These are phyloP conservation scores for Hydrocynus forskahlii DNA, from an alignment of 2,797 vertebrate species.

Conservation along the genomic window DNA sequence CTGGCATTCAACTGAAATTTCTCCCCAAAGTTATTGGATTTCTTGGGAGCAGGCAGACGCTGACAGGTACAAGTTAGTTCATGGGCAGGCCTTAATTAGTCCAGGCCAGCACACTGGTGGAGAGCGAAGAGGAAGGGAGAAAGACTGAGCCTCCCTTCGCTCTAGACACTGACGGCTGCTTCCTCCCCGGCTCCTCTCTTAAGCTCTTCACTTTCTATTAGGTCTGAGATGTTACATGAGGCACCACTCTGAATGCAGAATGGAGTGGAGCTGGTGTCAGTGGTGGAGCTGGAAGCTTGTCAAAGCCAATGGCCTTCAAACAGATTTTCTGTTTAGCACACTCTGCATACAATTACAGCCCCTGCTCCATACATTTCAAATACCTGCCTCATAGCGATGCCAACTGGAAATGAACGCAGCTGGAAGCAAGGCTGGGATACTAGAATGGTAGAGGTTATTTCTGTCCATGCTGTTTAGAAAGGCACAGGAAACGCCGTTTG, in stretches of 20 bases:
- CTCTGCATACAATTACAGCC: constrained; percentile 51
- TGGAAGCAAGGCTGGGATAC: constrained; percentile 63
- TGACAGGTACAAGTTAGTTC: constrained; percentile 80
- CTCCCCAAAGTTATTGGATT: constrained; percentile 73
- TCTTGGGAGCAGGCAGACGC: constrained; percentile 66
- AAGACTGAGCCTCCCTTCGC: constrained; percentile 60
- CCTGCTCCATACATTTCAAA: constrained; percentile 36
- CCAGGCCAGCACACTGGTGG: constrained; percentile 64
- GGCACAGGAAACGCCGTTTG: constrained; percentile 59
- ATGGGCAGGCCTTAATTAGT: constrained; percentile 78
- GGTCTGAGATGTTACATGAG: constrained; percentile 66
- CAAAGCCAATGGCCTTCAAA: constrained; percentile 68
- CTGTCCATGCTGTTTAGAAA: constrained; percentile 64
- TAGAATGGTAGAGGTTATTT: constrained; percentile 65
- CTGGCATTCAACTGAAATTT: constrained; percentile 78
- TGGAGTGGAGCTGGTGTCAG: constrained; percentile 61
- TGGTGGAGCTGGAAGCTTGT: constrained; percentile 66
- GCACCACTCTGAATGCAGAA: constrained; percentile 62
- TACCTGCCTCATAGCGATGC: constrained; percentile 17
- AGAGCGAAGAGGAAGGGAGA: background rate
- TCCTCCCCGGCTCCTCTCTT: constrained; percentile 71
- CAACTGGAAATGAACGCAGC: constrained; percentile 24
- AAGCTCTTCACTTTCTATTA: constrained; percentile 75
- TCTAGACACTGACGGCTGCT: constrained; percentile 63
- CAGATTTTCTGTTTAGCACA: constrained; percentile 60